These are phyloP conservation scores for Strix uralensis DNA, from an alignment of 2,113 vertebrate species.

Conservation along the genomic window DNA sequence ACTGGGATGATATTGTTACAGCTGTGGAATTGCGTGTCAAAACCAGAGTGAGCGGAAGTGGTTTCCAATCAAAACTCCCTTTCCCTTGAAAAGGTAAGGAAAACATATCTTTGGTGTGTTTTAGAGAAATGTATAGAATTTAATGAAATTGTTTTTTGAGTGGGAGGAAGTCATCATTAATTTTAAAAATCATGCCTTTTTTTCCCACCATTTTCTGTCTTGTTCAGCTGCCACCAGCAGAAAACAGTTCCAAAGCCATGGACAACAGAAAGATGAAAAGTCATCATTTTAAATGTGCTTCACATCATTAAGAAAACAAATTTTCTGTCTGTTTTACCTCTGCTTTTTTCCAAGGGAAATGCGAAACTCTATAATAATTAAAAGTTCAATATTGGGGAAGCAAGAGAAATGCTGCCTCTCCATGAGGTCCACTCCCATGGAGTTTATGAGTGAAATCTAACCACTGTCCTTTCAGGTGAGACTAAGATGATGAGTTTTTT, in stretches of 20 bases:
- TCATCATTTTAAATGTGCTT: not conserved
- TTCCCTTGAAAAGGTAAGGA: not conserved
- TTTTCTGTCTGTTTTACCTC: not conserved
- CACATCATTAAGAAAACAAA: not conserved
- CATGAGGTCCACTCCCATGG: not conserved
- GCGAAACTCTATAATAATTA: not conserved
- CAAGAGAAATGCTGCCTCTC: not conserved
- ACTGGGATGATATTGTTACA: not conserved
- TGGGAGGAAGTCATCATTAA: not conserved
- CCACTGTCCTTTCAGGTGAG: not conserved
- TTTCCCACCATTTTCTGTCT: not conserved
- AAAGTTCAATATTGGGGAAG: not conserved
- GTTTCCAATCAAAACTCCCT: not conserved
- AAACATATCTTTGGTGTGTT: not conserved
- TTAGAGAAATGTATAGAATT: not conserved
- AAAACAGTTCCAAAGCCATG: not conserved
- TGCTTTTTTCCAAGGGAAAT: not conserved
- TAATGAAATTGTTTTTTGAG: not conserved
- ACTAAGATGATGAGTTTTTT: not conserved
- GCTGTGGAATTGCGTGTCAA: not conserved
- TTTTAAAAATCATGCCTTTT: not conserved
- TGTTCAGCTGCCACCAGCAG: not conserved
- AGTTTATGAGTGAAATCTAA: not conserved
- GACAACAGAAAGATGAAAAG: not conserved
- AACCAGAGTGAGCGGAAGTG: not conserved